A percentile compares a stretch with the other conserved stretches of the same genome.
These are phyloP conservation scores for Theristus sp. DNA, from an alignment of 2,888 invertebrate genomes.

Conservation along the genomic window DNA sequence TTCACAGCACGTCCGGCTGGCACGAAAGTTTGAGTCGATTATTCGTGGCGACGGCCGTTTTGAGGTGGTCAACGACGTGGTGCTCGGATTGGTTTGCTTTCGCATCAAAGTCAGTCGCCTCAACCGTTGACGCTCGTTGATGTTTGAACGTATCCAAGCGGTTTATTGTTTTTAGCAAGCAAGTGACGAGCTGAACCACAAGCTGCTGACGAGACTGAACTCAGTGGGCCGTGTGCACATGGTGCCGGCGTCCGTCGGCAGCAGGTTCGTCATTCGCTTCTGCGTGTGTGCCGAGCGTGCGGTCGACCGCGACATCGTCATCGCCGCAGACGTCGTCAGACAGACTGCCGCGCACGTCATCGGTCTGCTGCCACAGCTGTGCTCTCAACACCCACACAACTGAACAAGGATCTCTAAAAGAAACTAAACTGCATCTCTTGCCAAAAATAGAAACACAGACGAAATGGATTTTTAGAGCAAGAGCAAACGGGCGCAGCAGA, in stretches of 20 bases:
- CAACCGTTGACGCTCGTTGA: not conserved
- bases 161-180: conserved; percentile 9
- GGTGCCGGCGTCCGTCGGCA: conserved; percentile 40
- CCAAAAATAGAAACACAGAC: no score
- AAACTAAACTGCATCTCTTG: no score
- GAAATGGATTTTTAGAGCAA: no score
- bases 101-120: conserved; percentile 16
- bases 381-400: not conserved
- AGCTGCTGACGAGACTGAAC: conserved; percentile 71
- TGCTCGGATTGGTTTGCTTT: conserved; percentile 28
- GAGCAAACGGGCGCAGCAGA: not conserved
- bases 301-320: conserved; percentile 49
- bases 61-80: conserved; percentile 26
- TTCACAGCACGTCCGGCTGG: conserved; percentile 27
- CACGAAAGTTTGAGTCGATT: conserved; percentile 24
- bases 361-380: no score
- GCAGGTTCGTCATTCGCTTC: conserved; percentile 40
- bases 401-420: no score
- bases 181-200: conserved; percentile 61
- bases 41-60: conserved; percentile 22
- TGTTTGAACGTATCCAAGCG: not conserved
- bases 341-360: conserved; percentile 38
- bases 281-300: conserved; percentile 81
- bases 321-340: conserved; percentile 36
- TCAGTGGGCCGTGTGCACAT: conserved; percentile 87